A percentile compares a stretch with the other conserved stretches of the same genome.
phyloP scores from a whole-genome alignment of 2,888 invertebrate species.

The Drepana falcataria region DNA sequence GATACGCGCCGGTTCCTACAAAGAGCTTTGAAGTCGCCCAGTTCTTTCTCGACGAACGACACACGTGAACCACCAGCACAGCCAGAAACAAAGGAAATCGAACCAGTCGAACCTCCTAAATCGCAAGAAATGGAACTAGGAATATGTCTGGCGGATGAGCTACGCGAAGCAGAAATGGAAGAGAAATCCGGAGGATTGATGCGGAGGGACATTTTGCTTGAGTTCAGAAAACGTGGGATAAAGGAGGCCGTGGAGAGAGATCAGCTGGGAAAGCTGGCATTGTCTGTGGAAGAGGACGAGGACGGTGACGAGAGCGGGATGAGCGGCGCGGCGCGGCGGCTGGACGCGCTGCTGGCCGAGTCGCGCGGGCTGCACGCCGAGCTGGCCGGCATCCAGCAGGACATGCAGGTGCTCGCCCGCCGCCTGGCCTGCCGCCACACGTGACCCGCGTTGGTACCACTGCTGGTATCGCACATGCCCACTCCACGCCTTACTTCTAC shows the following conservation, averaged over 20 bases:
- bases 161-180: constrained; percentile 61
- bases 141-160: constrained; percentile 61
- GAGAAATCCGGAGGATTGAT: constrained; percentile 34
- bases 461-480: constrained; percentile 26
- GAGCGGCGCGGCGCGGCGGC: constrained; percentile 53
- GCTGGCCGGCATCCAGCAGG: constrained; percentile 68
- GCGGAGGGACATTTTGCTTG: constrained; percentile 35
- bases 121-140: constrained; percentile 24
- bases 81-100: background rate
- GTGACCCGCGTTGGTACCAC: constrained; percentile 67
- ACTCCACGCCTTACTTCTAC: constrained; percentile 15
- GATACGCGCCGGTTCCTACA: constrained; percentile 65
- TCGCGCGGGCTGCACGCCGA: constrained; percentile 65
- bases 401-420: constrained; percentile 75
- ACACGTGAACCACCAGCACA: constrained; percentile 36
- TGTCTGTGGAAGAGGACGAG: constrained; percentile 68
- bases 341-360: constrained; percentile 67
- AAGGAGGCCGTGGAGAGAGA: constrained; percentile 60
- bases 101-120: constrained; percentile 11
- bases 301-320: constrained; percentile 41
- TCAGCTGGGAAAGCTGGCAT: constrained; percentile 58
- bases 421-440: constrained; percentile 58
- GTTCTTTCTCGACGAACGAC: constrained; percentile 34
- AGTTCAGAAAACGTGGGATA: constrained; percentile 38
- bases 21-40: constrained; percentile 54